Conservation (phyloP, 2,113 vertebrate species). For the Carollia perspicillata region DNA sequence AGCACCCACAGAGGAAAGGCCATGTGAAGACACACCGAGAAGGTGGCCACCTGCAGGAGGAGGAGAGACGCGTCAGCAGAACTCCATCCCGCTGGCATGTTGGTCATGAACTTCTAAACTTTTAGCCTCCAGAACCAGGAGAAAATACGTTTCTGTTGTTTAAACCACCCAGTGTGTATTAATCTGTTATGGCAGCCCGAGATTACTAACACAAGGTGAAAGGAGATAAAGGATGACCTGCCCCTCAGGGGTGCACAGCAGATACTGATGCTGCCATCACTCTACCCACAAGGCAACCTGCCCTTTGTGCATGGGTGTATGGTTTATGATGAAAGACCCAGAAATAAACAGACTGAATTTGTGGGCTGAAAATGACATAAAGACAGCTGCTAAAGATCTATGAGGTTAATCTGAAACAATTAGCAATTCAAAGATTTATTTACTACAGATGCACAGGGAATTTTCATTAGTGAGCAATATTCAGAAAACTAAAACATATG, state of each 20-base stretch:
- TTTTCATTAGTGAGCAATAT: conserved; percentile 54
- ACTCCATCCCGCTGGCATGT: background rate
- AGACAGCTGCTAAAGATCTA: conserved; percentile 55
- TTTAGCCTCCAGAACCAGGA: background rate
- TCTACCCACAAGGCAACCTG: background rate
- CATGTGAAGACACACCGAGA: background rate
- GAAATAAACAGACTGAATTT: conserved; percentile 44
- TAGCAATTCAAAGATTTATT: conserved; percentile 68
- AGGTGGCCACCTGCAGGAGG: background rate
- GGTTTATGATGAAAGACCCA: conserved; percentile 10
- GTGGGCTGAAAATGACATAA: conserved; percentile 28
- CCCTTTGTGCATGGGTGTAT: background rate
- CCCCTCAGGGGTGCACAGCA: background rate
- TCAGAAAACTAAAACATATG: conserved; percentile 55
- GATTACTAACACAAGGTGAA: background rate
- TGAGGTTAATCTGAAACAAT: conserved; percentile 62
- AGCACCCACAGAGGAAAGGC: background rate
- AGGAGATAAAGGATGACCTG: background rate
- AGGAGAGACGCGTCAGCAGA: background rate
- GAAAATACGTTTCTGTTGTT: background rate
- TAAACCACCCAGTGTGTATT: background rate
- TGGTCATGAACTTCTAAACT: background rate
- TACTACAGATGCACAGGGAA: conserved; percentile 55
- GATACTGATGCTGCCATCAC: fast-evolving
- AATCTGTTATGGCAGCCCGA: fast-evolving